Evolutionary conservation across 2,113 vertebrate genomes (phyloP).

Genomic region (Lagopus muta): DNA sequence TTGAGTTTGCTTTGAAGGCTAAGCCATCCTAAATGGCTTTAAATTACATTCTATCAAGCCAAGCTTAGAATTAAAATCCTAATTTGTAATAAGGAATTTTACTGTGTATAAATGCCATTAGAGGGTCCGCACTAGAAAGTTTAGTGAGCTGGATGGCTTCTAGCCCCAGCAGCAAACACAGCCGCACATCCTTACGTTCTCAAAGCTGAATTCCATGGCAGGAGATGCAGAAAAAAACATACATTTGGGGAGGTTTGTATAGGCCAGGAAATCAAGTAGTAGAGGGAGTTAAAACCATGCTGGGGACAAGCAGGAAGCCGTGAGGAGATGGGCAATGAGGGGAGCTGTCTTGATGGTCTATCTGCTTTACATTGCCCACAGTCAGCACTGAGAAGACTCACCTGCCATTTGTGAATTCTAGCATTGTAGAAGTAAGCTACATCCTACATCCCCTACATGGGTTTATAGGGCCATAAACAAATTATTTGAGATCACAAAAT

Average conservation of each 20-base stretch:
- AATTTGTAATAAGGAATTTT: conserved; percentile 72
- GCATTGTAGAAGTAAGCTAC: not conserved
- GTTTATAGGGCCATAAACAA: not conserved
- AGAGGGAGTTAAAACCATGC: fast-evolving
- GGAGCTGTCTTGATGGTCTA: not conserved
- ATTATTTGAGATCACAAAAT: not conserved
- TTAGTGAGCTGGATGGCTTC: conserved; percentile 38
- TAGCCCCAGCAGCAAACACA: not conserved
- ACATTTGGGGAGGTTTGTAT: not conserved
- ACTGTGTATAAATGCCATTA: conserved; percentile 60
- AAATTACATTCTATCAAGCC: conserved; percentile 75
- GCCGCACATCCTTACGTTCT: not conserved
- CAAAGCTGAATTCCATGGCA: not conserved
- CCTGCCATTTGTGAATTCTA: not conserved
- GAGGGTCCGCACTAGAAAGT: conserved; percentile 20
- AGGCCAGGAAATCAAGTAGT: not conserved
- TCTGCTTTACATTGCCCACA: fast-evolving
- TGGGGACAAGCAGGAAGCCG: not conserved
- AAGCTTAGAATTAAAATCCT: conserved; percentile 74
- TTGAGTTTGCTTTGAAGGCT: conserved; percentile 76
- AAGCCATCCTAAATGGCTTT: conserved; percentile 77
- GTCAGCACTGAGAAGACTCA: not conserved
- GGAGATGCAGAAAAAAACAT: not conserved
- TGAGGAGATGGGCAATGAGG: not conserved
- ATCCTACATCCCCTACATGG: not conserved